phyloP scores from a whole-genome alignment of 1,140 invertebrate species.

The Lepidurus apus region DNA sequence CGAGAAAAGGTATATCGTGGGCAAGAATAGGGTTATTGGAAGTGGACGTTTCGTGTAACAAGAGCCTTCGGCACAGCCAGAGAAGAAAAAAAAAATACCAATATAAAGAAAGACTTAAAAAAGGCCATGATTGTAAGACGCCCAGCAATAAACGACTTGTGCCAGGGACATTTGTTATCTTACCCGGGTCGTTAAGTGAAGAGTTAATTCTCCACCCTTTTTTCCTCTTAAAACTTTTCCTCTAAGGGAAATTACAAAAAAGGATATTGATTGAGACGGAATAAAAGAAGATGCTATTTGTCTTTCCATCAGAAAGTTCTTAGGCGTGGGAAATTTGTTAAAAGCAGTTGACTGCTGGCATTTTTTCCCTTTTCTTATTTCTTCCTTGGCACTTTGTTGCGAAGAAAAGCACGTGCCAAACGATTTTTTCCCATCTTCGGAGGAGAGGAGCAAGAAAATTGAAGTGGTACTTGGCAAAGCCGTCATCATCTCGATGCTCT shows the following conservation, averaged over 20 bases:
- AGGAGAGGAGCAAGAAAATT: not conserved
- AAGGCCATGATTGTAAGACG: conserved; percentile 1
- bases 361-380: not conserved
- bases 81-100: not conserved
- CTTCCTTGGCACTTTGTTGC: not conserved
- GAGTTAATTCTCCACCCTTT: not conserved
- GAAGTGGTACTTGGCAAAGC: conserved; percentile 1
- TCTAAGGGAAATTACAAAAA: not conserved
- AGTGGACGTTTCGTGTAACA: not conserved
- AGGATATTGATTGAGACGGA: not conserved
- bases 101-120: too few relatives aligned
- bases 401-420: not conserved
- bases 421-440: not conserved
- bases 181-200: conserved; percentile 14
- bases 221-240: not conserved
- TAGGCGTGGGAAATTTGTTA: not conserved
- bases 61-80: not conserved
- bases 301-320: too few relatives aligned
- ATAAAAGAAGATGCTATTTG: not conserved
- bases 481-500: not conserved
- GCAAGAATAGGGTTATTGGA: conserved; percentile 10
- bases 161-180: conserved; percentile 14
- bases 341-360: not conserved
- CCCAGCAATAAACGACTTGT: conserved; percentile 17
- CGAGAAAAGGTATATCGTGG: not conserved